These are phyloP conservation scores for Eptatretus burgeri DNA, from an alignment of 2,113 vertebrate genomes.

Conservation along the genomic window DNA sequence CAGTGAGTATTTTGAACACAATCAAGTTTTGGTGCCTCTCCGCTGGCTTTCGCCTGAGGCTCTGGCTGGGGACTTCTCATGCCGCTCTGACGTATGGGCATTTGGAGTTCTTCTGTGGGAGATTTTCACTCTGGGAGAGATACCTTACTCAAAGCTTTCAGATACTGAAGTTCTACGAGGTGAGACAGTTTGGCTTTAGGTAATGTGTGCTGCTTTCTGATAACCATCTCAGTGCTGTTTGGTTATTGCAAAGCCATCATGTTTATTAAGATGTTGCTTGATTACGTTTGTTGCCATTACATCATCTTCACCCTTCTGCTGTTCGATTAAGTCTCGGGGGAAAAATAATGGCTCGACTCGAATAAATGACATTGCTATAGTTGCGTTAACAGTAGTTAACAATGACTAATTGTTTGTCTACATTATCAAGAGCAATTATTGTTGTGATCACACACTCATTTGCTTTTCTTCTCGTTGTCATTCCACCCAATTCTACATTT, in stretches of 20 bases:
- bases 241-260: background rate
- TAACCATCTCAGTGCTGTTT: background rate
- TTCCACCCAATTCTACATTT: too few relatives aligned
- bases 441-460: too few relatives aligned
- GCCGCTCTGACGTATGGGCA: constrained; percentile 78
- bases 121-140: constrained; percentile 57
- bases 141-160: constrained; percentile 36
- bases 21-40: constrained; percentile 67
- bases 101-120: constrained; percentile 96
- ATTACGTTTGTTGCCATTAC: background rate
- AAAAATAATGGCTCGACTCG: background rate
- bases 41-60: constrained; percentile 82
- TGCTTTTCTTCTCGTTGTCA: too few relatives aligned
- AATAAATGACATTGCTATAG: background rate
- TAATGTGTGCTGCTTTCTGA: background rate
- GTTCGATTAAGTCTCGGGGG: background rate
- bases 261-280: background rate
- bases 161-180: constrained; percentile 70
- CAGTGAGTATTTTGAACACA: constrained; percentile 87
- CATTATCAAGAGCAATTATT: too few relatives aligned
- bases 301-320: background rate
- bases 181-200: constrained; percentile 14
- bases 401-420: too few relatives aligned
- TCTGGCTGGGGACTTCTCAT: constrained; percentile 65
- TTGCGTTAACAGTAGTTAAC: too few relatives aligned